These are phyloP conservation scores for Lanistes nyassanus DNA, from an alignment of 1,140 invertebrate genomes.

Conservation along the genomic window DNA sequence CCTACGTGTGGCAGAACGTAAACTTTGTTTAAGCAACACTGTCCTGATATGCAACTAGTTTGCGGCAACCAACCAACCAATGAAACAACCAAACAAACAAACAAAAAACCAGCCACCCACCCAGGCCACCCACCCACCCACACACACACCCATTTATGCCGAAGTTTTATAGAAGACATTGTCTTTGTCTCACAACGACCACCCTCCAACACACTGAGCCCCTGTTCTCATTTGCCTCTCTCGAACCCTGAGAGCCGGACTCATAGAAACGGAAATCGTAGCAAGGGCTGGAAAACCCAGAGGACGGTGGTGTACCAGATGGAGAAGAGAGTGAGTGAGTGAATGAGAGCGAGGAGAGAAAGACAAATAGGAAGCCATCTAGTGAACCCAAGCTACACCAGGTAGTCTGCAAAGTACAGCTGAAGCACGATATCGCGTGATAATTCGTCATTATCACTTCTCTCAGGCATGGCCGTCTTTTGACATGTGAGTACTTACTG, in stretches of 20 bases:
- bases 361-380: background rate
- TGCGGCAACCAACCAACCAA: no score
- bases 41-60: no score
- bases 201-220: no score
- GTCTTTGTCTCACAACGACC: no score
- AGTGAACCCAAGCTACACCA: background rate
- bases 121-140: no score
- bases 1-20: no score
- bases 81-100: no score
- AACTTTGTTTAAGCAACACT: no score
- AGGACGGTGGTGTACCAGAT: background rate
- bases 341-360: conserved; percentile 7
- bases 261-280: background rate
- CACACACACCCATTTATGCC: background rate
- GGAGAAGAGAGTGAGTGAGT: background rate
- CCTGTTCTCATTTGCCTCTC: background rate
- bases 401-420: background rate
- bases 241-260: background rate
- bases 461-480: background rate
- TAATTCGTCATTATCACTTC: background rate
- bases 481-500: background rate
- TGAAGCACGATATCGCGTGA: background rate
- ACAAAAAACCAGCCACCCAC: no score
- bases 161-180: background rate
- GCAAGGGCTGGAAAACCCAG: background rate